These are phyloP conservation scores for Megaceryle alcyon DNA, from an alignment of 2,797 vertebrate species.

Conservation along the genomic window DNA sequence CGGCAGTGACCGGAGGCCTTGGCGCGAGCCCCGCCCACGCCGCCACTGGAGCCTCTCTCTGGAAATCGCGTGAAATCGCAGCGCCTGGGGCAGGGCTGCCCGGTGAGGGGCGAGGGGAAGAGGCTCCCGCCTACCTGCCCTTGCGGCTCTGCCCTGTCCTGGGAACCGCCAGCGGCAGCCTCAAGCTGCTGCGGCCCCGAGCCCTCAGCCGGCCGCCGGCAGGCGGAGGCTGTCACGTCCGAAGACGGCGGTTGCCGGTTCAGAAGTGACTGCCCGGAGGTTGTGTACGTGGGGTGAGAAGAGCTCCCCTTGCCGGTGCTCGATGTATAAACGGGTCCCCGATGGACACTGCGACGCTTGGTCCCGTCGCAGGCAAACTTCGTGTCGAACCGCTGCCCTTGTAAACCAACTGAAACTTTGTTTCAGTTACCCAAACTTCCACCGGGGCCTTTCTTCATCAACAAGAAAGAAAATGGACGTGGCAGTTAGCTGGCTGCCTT, in stretches of 20 bases:
- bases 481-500: rapidly evolving
- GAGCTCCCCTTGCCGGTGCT: neutral
- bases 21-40: too few relatives aligned
- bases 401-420: rapidly evolving
- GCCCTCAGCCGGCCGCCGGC: neutral
- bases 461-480: rapidly evolving
- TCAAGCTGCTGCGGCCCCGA: neutral
- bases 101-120: rapidly evolving
- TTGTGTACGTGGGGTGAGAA: rapidly evolving
- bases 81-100: neutral
- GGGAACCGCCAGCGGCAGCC: too few relatives aligned
- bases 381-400: rapidly evolving
- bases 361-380: rapidly evolving
- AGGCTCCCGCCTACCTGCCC: neutral
- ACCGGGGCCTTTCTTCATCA: rapidly evolving
- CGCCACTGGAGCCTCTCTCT: neutral
- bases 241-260: rapidly evolving
- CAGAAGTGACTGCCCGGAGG: rapidly evolving
- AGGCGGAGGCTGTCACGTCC: neutral
- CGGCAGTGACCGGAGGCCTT: too few relatives aligned
- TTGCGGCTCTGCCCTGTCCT: neutral
- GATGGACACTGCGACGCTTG: rapidly evolving
- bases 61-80: neutral
- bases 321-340: rapidly evolving
- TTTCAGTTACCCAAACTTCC: rapidly evolving